Conservation (phyloP, 2,797 vertebrate genomes). For the Leuciscus waleckii region DNA sequence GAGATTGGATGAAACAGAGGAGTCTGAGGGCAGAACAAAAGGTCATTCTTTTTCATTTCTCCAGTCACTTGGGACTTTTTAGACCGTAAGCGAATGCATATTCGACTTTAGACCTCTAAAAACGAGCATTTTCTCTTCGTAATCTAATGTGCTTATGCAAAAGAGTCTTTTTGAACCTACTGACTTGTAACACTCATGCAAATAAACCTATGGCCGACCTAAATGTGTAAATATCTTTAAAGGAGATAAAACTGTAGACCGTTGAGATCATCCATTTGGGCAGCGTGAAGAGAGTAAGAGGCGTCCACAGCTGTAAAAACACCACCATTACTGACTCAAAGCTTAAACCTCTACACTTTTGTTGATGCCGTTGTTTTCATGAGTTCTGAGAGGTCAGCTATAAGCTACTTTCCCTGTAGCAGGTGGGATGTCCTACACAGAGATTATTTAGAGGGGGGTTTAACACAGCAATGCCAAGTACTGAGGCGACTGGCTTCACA, state of each 20-base stretch:
- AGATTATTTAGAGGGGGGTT: conserved; percentile 54
- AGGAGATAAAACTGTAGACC: conserved; percentile 50
- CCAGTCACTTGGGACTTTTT: not conserved
- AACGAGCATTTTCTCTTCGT: not conserved
- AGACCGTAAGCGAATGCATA: not conserved
- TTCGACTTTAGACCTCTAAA: not conserved
- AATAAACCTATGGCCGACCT: not conserved
- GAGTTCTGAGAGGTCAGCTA: conserved; percentile 57
- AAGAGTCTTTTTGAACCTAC: not conserved
- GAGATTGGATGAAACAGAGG: conserved; percentile 34
- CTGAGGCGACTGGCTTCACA: conserved; percentile 23
- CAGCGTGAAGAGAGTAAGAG: conserved; percentile 33
- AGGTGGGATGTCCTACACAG: conserved; percentile 67
- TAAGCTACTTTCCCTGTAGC: conserved; percentile 68
- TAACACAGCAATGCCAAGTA: conserved; percentile 40
- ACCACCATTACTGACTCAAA: conserved; percentile 58
- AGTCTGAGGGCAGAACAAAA: conserved; percentile 39
- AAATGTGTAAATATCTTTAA: conserved; percentile 52
- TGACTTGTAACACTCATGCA: not conserved
- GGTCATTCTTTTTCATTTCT: conserved; percentile 17
- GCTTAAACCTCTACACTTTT: conserved; percentile 42
- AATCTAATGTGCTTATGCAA: not conserved
- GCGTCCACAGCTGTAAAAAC: conserved; percentile 73
- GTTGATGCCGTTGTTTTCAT: conserved; percentile 58
- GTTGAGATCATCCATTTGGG: conserved; percentile 37